phyloP scores from a whole-genome alignment of 2,888 invertebrate genomes.

The Drosophila kuntzei region DNA sequence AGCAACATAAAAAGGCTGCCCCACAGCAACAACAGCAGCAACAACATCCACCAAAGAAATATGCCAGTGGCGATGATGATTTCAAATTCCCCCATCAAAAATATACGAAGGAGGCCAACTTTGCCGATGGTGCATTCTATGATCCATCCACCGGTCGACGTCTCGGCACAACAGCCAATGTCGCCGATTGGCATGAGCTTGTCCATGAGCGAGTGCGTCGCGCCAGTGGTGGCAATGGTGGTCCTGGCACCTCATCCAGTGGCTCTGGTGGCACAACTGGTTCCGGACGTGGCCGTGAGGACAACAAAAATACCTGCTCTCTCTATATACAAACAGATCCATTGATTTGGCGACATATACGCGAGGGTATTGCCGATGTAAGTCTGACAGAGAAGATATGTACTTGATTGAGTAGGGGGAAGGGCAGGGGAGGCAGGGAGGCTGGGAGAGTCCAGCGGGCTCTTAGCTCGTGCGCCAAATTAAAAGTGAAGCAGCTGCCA shows the following conservation, averaged over 20 bases:
- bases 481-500: slow-evolving; percentile 48
- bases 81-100: slow-evolving; percentile 89
- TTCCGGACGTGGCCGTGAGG: slow-evolving; percentile 86
- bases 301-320: slow-evolving; percentile 95
- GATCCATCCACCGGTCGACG: slow-evolving; percentile 82
- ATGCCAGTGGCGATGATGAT: slow-evolving; percentile 82
- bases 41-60: slow-evolving; percentile 83
- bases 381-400: slow-evolving; percentile 66
- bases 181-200: slow-evolving; percentile 86
- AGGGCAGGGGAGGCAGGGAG: no score
- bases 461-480: slow-evolving; percentile 56
- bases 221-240: slow-evolving; percentile 80
- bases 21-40: slow-evolving; percentile 52
- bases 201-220: slow-evolving; percentile 86
- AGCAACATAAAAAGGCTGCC: slow-evolving; percentile 73
- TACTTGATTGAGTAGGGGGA: background rate
- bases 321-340: slow-evolving; percentile 99
- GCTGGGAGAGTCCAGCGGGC: background rate
- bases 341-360: slow-evolving; percentile 97
- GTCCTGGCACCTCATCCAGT: slow-evolving; percentile 83
- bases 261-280: slow-evolving; percentile 84
- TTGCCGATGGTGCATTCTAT: slow-evolving; percentile 81
- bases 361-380: slow-evolving; percentile 93
- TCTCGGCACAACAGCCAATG: slow-evolving; percentile 75
- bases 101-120: slow-evolving; percentile 92